These are phyloP conservation scores for Ivindomyrus marchei DNA, from an alignment of 2,113 vertebrate species.

Conservation along the genomic window DNA sequence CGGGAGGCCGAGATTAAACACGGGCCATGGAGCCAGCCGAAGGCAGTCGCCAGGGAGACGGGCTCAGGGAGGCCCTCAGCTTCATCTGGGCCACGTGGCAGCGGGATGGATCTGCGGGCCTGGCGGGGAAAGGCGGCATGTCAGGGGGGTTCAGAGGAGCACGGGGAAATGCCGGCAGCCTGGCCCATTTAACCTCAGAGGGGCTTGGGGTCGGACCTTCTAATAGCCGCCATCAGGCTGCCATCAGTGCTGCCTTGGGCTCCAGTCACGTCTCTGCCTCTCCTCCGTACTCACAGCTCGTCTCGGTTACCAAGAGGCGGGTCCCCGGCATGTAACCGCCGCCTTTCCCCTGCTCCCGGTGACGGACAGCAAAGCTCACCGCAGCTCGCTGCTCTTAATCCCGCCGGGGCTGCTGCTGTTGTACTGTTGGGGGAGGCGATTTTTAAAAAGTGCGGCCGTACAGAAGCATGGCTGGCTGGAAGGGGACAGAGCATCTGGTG, in stretches of 20 bases:
- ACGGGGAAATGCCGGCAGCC: background rate
- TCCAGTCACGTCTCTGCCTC: background rate
- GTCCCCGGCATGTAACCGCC: no score
- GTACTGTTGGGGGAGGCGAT: background rate
- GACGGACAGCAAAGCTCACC: background rate
- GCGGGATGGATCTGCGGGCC: background rate
- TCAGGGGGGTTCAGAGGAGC: background rate
- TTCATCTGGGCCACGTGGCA: background rate
- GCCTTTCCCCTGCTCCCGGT: background rate
- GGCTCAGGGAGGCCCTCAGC: background rate
- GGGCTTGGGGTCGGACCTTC: background rate
- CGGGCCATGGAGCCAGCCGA: background rate
- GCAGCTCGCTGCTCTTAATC: background rate
- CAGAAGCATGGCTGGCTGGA: background rate
- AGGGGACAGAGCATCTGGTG: background rate
- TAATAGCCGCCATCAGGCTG: background rate
- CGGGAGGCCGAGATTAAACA: conserved; percentile 5
- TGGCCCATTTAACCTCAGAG: background rate
- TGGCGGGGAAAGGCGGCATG: background rate
- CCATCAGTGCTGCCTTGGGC: background rate
- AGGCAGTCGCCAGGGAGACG: background rate
- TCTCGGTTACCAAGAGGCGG: background rate
- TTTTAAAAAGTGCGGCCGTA: background rate
- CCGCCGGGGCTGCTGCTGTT: background rate
- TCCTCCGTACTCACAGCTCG: background rate